These are phyloP conservation scores for Hymenochirus boettgeri DNA, from an alignment of 2,113 vertebrate genomes.

Conservation along the genomic window DNA sequence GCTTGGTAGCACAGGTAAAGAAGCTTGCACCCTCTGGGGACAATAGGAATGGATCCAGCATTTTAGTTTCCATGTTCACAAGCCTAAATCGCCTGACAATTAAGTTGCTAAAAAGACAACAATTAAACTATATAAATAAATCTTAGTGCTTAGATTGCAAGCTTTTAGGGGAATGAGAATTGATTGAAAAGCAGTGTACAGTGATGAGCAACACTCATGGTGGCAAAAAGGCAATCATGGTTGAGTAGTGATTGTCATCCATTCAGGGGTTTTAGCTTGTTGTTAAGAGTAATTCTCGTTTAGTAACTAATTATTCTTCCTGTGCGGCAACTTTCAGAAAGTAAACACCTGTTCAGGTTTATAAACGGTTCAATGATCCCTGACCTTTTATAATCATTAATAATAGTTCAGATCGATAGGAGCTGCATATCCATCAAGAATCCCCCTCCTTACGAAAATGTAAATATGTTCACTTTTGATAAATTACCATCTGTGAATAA, in stretches of 20 bases:
- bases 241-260: constrained; percentile 66
- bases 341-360: constrained; percentile 49
- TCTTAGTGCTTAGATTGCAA: constrained; percentile 41
- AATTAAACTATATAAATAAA: too few species aligned
- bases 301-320: constrained; percentile 76
- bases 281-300: constrained; percentile 80
- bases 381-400: not conserved
- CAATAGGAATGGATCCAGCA: too few species aligned
- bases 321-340: constrained; percentile 50
- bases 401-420: constrained; percentile 21
- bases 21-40: too few species aligned
- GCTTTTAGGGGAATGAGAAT: too few species aligned
- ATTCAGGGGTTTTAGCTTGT: constrained; percentile 68
- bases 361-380: constrained; percentile 10
- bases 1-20: too few species aligned
- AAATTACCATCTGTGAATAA: constrained; percentile 8
- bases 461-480: constrained; percentile 3
- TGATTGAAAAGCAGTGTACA: too few species aligned
- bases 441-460: not conserved
- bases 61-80: too few species aligned
- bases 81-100: too few species aligned
- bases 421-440: not conserved
- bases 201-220: too few species aligned
- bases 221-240: too few species aligned
- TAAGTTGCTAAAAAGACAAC: too few species aligned